phyloP scores from a whole-genome alignment of 1,140 invertebrate species.

The Cardiocondyla obscurior region DNA sequence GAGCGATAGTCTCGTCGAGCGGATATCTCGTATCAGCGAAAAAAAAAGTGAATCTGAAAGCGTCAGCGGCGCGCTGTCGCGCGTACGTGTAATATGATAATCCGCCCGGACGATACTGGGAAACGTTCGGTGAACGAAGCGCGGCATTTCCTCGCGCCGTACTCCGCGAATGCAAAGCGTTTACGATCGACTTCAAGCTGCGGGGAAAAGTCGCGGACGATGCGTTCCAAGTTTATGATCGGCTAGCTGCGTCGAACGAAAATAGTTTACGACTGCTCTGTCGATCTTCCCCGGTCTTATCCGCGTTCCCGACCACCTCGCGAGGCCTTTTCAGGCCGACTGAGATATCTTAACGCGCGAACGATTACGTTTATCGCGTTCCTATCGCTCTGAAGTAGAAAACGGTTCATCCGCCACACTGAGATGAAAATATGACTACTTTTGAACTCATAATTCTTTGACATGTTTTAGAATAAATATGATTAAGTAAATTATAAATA shows the following conservation, averaged over 20 bases:
- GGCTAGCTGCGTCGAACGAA: conserved; percentile 22
- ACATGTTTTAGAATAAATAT: too few species aligned
- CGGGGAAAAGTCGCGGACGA: conserved; percentile 41
- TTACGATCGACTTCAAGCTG: conserved; percentile 28
- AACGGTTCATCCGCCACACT: neutral
- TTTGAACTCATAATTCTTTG: too few species aligned
- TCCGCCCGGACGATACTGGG: conserved; percentile 51
- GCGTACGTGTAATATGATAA: conserved; percentile 68
- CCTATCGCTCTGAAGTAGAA: conserved; percentile 8
- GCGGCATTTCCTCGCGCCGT: conserved; percentile 18
- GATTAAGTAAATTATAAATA: too few species aligned
- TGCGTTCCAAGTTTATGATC: conserved; percentile 16
- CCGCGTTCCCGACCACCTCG: neutral
- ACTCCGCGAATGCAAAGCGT: conserved; percentile 27
- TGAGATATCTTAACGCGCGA: conserved; percentile 25
- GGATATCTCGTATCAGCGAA: conserved; percentile 67
- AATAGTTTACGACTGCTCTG: conserved; percentile 33
- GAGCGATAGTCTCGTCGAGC: conserved; percentile 32
- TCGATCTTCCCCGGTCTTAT: neutral
- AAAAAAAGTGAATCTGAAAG: conserved; percentile 51
- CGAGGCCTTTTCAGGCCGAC: neutral
- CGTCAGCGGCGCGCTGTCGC: conserved; percentile 7
- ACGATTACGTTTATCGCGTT: conserved; percentile 17
- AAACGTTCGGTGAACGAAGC: conserved; percentile 55
- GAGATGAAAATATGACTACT: too few species aligned